Evolutionary conservation across 2,888 invertebrate genomes (phyloP).

Genomic region (Poecilobothrus nobilitatus): DNA sequence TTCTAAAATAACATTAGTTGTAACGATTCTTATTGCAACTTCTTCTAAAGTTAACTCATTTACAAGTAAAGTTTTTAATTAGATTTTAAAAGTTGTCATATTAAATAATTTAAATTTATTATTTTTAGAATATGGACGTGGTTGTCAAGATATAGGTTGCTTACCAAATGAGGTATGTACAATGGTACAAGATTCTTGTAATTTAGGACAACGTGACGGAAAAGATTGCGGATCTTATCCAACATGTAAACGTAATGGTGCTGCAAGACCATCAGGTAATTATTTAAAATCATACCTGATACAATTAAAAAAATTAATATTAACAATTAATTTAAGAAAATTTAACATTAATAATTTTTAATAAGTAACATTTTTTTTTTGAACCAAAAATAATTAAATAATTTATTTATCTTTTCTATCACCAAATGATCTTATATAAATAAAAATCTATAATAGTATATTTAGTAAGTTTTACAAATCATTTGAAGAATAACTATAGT

Average conservation of each 20-base stretch:
- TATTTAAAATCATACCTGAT: neutral
- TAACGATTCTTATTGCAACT: neutral
- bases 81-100: neutral
- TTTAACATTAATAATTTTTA: no score
- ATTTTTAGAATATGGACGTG: constrained; percentile 64
- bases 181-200: constrained; percentile 57
- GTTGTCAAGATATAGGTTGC: constrained; percentile 71
- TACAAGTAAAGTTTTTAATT: neutral
- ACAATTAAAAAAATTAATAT: neutral
- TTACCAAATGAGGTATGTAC: constrained; percentile 62
- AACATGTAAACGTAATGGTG: constrained; percentile 50
- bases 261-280: constrained; percentile 2
- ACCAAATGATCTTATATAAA: no score
- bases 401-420: no score
- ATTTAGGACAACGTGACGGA: constrained; percentile 49
- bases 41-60: neutral
- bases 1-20: neutral
- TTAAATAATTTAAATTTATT: neutral
- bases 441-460: no score
- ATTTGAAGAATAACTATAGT: no score
- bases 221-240: constrained; percentile 59
- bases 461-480: no score
- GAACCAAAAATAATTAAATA: no score
- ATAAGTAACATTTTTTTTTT: no score
- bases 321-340: no score